These are phyloP conservation scores for Caenorhabditis inopinata DNA, from an alignment of 1,140 invertebrate genomes.

Conservation along the genomic window DNA sequence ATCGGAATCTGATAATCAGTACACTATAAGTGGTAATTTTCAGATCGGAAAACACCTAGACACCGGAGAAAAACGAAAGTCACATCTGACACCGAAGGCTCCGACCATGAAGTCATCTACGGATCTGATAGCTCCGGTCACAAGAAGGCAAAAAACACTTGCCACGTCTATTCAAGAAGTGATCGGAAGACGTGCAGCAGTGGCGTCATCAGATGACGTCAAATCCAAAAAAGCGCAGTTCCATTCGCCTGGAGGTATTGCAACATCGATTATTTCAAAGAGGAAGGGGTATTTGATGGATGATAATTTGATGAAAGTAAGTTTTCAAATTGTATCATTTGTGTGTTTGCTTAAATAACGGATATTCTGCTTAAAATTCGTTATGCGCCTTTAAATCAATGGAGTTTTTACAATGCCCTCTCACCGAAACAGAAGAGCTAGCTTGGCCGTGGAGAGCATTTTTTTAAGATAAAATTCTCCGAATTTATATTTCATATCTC, in stretches of 20 bases:
- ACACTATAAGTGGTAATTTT: not conserved
- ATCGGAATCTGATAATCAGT: no score
- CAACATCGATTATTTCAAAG: not conserved
- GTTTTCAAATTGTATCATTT: not conserved
- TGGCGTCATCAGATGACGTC: not conserved
- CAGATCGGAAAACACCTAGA: not conserved
- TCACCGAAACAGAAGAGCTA: not conserved
- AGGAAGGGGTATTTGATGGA: not conserved
- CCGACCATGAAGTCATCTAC: not conserved
- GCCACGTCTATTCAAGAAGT: not conserved
- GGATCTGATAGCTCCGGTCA: not conserved
- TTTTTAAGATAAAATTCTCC: no score
- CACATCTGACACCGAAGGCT: no score
- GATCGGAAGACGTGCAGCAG: not conserved
- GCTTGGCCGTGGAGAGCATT: no score
- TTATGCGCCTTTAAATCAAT: no score
- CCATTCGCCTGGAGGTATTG: not conserved
- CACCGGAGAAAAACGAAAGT: not conserved
- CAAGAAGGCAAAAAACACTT: not conserved
- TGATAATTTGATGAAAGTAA: not conserved
- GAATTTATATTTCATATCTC: no score
- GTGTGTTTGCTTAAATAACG: no score
- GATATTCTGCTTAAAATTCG: no score
- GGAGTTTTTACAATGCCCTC: no score
- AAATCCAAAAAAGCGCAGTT: not conserved